Evolutionary conservation across 2,797 vertebrate genomes (phyloP).

Genomic region (Siniperca undulata): DNA sequence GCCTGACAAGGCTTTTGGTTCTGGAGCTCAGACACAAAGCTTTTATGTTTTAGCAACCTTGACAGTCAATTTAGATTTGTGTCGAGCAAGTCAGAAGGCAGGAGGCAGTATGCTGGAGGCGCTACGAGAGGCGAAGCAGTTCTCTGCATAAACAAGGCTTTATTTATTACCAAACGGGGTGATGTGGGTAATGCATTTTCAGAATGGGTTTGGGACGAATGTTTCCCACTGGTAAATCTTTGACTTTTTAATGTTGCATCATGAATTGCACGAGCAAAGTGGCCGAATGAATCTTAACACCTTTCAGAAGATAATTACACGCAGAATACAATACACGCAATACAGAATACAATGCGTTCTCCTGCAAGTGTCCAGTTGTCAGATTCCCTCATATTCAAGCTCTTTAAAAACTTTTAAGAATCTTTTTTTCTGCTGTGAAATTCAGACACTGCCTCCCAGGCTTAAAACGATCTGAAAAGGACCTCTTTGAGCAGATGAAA

Average conservation of each 20-base stretch:
- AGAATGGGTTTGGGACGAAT: slow-evolving; percentile 11
- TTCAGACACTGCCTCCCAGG: slow-evolving; percentile 24
- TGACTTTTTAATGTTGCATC: slow-evolving; percentile 14
- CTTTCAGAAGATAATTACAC: slow-evolving; percentile 38
- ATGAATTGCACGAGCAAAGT: slow-evolving; percentile 13
- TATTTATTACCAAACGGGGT: slow-evolving; percentile 21
- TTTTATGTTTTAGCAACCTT: slow-evolving; percentile 41
- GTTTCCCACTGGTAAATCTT: slow-evolving; percentile 13
- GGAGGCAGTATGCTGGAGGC: slow-evolving; percentile 8
- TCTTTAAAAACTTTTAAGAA: slow-evolving; percentile 26
- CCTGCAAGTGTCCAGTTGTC: slow-evolving; percentile 20
- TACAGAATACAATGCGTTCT: background rate
- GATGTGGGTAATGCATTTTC: slow-evolving; percentile 30
- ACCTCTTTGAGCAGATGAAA: slow-evolving; percentile 30
- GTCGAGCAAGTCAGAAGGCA: slow-evolving; percentile 1
- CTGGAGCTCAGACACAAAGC: background rate
- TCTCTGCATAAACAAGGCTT: slow-evolving; percentile 29
- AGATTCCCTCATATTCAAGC: slow-evolving; percentile 29
- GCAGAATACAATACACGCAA: slow-evolving; percentile 10
- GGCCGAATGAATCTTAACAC: slow-evolving; percentile 10
- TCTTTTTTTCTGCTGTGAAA: background rate
- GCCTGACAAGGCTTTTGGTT: background rate
- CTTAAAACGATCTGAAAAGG: slow-evolving; percentile 30
- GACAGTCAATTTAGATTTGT: slow-evolving; percentile 53
- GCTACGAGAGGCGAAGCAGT: background rate